phyloP scores from a whole-genome alignment of 2,797 vertebrate genomes.

The Mus caroli region DNA sequence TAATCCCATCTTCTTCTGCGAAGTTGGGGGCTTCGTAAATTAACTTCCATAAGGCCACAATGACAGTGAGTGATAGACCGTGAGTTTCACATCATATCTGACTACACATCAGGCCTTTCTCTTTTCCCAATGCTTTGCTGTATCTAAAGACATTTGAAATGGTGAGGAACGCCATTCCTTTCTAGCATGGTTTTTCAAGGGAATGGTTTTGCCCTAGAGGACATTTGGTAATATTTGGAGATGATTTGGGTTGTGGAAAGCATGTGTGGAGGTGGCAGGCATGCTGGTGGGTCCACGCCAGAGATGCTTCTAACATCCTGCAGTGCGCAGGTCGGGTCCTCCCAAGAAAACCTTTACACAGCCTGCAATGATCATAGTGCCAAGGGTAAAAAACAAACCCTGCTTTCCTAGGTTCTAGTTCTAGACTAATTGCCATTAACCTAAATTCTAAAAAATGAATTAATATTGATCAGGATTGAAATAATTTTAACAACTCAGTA shows the following conservation, averaged over 20 bases:
- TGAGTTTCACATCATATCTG: conserved; percentile 13
- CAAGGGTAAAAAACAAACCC: not conserved
- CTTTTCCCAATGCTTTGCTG: conserved; percentile 31
- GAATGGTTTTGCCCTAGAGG: conserved; percentile 12
- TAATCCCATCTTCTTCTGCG: conserved; percentile 51
- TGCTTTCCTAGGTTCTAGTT: conserved; percentile 32
- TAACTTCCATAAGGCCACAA: not conserved
- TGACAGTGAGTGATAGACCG: not conserved
- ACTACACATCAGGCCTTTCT: conserved; percentile 6
- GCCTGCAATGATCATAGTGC: not conserved
- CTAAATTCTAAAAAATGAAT: conserved; percentile 33
- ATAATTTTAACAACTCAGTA: conserved; percentile 49
- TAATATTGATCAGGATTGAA: conserved; percentile 54
- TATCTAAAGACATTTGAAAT: conserved; percentile 1
- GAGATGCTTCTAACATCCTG: not conserved
- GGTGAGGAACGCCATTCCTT: not conserved
- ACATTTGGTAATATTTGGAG: conserved; percentile 15
- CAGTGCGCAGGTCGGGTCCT: not conserved
- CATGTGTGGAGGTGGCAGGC: not conserved
- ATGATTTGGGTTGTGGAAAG: conserved; percentile 3
- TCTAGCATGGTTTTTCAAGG: not conserved
- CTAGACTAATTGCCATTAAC: not conserved
- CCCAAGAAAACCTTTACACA: not conserved
- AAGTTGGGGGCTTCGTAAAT: conserved; percentile 14
- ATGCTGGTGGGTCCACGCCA: not conserved